A percentile compares a stretch with the other conserved stretches of the same genome.
Conservation (phyloP, 2,113 vertebrate genomes). For the Vicugna pacos region DNA sequence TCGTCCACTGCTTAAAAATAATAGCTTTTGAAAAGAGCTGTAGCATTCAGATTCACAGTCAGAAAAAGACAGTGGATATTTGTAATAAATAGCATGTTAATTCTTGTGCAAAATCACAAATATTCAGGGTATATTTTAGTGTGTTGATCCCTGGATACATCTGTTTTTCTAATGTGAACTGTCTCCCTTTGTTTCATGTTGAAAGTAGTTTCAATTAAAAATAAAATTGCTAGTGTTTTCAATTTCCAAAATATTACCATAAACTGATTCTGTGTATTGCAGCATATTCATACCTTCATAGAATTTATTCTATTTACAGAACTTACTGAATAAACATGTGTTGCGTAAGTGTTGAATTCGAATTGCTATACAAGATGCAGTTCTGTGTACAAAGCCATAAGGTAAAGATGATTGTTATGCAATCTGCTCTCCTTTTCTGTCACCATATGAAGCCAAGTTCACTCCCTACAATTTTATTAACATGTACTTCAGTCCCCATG, state of each 20-base stretch:
- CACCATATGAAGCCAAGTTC: neutral
- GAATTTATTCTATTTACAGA: neutral
- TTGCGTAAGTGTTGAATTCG: conserved; percentile 23
- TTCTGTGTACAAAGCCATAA: neutral
- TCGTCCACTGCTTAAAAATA: conserved; percentile 1
- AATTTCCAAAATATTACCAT: neutral
- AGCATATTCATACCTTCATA: neutral
- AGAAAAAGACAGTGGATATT: neutral
- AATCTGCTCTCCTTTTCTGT: neutral
- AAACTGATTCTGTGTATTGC: neutral
- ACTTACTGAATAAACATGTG: neutral
- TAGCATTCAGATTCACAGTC: neutral
- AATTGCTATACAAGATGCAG: neutral
- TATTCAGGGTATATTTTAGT: neutral
- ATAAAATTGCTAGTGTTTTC: neutral
- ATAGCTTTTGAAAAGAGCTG: neutral
- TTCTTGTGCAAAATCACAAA: neutral
- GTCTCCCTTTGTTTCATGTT: neutral
- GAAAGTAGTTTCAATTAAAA: neutral
- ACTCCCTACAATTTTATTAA: conserved; percentile 1
- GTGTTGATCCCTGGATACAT: neutral
- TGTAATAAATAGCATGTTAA: neutral
- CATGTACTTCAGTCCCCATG: neutral
- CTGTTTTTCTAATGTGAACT: neutral
- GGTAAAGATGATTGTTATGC: neutral